Percentiles rank a stretch among this genome's conserved stretches.
Evolutionary conservation across 1,140 invertebrate genomes (phyloP).

Genomic region (Arctopsyche grandis): DNA sequence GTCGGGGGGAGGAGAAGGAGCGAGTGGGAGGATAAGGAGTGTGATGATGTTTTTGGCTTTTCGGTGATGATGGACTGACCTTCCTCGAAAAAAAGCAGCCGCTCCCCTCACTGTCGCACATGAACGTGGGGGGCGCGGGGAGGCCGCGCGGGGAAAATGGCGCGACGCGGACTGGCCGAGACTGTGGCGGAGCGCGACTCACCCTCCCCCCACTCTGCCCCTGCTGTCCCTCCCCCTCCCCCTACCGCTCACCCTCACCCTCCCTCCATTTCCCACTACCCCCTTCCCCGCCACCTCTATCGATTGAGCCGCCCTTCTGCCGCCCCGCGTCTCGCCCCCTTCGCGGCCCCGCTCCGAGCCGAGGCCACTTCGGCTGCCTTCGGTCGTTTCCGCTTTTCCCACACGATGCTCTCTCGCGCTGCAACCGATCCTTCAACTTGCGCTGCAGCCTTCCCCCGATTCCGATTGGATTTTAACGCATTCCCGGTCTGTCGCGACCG

Average conservation of each 20-base stretch:
- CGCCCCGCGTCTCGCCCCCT: conserved; percentile 28
- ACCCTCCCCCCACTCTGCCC: background rate
- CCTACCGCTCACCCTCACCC: background rate
- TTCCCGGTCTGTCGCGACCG: background rate
- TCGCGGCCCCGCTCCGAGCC: background rate
- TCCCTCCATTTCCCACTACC: background rate
- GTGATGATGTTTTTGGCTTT: no score
- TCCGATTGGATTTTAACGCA: conserved; percentile 32
- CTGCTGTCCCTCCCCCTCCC: background rate
- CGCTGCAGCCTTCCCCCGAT: conserved; percentile 33
- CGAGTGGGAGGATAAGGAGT: background rate
- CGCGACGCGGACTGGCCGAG: background rate
- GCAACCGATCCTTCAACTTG: background rate
- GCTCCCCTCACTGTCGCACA: conserved; percentile 74
- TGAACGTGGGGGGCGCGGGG: conserved; percentile 63
- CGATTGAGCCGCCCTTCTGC: conserved; percentile 45
- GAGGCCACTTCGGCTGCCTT: background rate
- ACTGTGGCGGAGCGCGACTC: conserved; percentile 39
- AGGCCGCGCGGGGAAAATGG: conserved; percentile 43
- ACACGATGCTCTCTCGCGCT: background rate
- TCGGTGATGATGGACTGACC: conserved; percentile 65
- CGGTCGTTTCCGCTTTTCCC: background rate
- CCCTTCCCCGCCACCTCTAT: conserved; percentile 39
- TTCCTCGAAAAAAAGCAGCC: conserved; percentile 75
- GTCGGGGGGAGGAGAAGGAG: background rate